Percentiles rank a stretch among this genome's conserved stretches.
phyloP scores from a whole-genome alignment of 2,888 invertebrate genomes.

The Ceramica pisi region DNA sequence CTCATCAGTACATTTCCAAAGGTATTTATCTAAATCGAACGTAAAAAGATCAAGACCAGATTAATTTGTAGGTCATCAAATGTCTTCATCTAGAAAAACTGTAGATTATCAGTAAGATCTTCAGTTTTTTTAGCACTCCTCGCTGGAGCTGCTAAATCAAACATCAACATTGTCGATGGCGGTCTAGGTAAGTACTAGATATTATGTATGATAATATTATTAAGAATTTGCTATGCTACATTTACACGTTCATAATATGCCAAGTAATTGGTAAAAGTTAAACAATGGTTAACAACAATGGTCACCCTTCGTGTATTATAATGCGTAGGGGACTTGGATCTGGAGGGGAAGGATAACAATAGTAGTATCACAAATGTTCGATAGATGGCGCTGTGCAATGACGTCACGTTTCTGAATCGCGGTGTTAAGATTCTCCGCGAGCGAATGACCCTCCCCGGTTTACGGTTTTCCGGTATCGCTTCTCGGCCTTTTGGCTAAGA shows the following conservation, averaged over 20 bases:
- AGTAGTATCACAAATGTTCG: background rate
- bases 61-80: conserved; percentile 13
- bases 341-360: conserved; percentile 9
- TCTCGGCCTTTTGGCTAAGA: conserved; percentile 51
- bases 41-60: background rate
- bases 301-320: background rate
- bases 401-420: conserved; percentile 38
- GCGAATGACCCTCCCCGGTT: conserved; percentile 15
- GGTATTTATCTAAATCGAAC: background rate
- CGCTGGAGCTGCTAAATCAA: background rate
- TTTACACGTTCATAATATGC: no score
- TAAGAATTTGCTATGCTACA: no score
- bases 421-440: conserved; percentile 23
- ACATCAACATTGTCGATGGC: background rate
- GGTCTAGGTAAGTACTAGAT: no score
- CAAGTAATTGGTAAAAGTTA: no score
- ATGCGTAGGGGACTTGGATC: background rate
- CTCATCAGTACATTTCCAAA: conserved; percentile 16
- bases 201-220: no score
- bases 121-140: background rate
- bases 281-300: no score
- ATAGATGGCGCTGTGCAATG: conserved; percentile 27
- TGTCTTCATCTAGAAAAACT: conserved; percentile 3
- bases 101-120: background rate
- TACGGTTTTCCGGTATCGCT: conserved; percentile 1